Conservation (phyloP, 2,888 invertebrate genomes). For the Melinaea menophilus region DNA sequence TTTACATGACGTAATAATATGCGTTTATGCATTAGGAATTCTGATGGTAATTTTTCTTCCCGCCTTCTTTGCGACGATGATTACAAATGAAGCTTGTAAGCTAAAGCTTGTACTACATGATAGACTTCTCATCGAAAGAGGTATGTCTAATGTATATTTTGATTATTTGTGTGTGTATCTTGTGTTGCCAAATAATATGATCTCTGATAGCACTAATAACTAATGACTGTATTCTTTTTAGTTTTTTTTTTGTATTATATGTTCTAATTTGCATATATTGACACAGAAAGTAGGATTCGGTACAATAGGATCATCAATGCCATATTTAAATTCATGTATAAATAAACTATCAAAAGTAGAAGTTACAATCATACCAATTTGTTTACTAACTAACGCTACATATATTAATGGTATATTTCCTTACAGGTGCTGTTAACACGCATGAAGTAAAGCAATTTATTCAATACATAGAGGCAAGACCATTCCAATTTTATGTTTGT, state of each 20-base stretch:
- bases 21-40: constrained; percentile 8
- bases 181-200: no score
- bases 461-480: constrained; percentile 14
- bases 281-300: no score
- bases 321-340: no score
- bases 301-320: no score
- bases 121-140: constrained; percentile 8
- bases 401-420: neutral
- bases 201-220: no score
- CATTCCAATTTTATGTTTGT: constrained; percentile 15
- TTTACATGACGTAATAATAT: neutral
- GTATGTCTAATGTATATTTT: neutral
- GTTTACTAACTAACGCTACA: neutral
- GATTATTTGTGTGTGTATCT: no score
- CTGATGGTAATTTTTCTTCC: constrained; percentile 9
- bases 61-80: constrained; percentile 10
- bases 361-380: neutral
- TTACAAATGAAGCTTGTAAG: constrained; percentile 7
- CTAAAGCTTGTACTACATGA: constrained; percentile 12
- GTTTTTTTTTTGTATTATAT: no score
- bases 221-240: no score
- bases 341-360: no score
- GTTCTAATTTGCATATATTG: no score
- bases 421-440: constrained; percentile 10
- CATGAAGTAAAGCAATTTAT: constrained; percentile 11